These are phyloP conservation scores for Hanleya hanleyi DNA, from an alignment of 2,888 invertebrate genomes.

Conservation along the genomic window DNA sequence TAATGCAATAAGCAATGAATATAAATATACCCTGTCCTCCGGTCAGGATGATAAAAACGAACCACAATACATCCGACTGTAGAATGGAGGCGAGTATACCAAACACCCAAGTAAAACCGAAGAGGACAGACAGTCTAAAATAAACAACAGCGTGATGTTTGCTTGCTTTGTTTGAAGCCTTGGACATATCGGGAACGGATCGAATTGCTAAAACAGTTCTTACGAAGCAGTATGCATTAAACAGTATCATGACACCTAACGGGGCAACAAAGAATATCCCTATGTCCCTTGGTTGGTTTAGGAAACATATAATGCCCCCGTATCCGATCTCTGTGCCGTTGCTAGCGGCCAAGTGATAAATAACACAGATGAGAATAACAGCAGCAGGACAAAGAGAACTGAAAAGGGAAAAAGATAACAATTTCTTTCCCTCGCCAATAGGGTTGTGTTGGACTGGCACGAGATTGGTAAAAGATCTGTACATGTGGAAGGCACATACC, in stretches of 20 bases:
- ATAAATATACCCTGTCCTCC: slow-evolving; percentile 18
- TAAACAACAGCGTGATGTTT: slow-evolving; percentile 7
- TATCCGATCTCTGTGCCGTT: slow-evolving; percentile 12
- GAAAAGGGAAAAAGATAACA: too few relatives aligned
- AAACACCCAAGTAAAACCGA: slow-evolving; percentile 21
- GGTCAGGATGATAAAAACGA: slow-evolving; percentile 18
- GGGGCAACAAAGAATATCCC: slow-evolving; percentile 18
- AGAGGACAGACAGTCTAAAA: slow-evolving; percentile 14
- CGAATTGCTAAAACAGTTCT: slow-evolving; percentile 6
- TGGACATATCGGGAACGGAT: background rate
- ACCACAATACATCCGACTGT: slow-evolving; percentile 11
- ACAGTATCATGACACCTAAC: slow-evolving; percentile 2
- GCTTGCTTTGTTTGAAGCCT: background rate
- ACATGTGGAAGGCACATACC: slow-evolving; percentile 47
- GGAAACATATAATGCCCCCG: slow-evolving; percentile 17
- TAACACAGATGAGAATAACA: too few relatives aligned
- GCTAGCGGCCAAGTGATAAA: too few relatives aligned
- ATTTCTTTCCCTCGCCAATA: too few relatives aligned
- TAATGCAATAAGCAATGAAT: slow-evolving; percentile 9
- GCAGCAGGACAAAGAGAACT: too few relatives aligned
- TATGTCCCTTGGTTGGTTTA: background rate
- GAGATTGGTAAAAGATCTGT: slow-evolving; percentile 38
- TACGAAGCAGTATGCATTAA: slow-evolving; percentile 8
- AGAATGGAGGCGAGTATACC: slow-evolving; percentile 2
- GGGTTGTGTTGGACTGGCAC: too few relatives aligned